Conservation (phyloP, 1,140 invertebrate species). For the Lordiphosa clarofinis region DNA sequence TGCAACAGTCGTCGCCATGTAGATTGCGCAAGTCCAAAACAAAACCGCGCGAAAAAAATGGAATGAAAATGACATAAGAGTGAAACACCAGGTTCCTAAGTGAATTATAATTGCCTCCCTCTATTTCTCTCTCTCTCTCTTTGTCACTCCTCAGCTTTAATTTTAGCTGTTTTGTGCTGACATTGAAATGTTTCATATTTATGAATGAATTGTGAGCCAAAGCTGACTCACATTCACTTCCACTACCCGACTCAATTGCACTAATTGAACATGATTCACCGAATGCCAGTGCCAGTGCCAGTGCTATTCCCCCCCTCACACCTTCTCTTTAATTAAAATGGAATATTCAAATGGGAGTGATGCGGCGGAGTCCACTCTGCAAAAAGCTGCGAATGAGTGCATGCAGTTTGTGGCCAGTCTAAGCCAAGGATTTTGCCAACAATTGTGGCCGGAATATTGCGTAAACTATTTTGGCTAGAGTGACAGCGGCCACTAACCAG, state of each 20-base stretch:
- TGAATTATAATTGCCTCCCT: slow-evolving; percentile 39
- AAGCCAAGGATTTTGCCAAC: slow-evolving; percentile 33
- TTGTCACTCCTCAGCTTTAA: neutral
- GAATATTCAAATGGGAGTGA: slow-evolving; percentile 1
- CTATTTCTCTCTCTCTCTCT: too few relatives aligned
- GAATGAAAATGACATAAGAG: slow-evolving; percentile 30
- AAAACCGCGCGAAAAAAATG: neutral
- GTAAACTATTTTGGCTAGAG: neutral
- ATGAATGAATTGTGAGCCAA: slow-evolving; percentile 51
- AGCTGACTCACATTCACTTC: too few relatives aligned
- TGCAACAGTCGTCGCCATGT: neutral
- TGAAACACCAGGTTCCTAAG: slow-evolving; percentile 11
- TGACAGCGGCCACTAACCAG: too few relatives aligned
- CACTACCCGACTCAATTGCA: slow-evolving; percentile 35
- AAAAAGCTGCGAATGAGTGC: slow-evolving; percentile 8
- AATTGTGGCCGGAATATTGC: slow-evolving; percentile 23
- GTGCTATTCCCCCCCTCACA: neutral
- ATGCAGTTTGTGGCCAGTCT: slow-evolving; percentile 20
- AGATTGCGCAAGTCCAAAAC: neutral
- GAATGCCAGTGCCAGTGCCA: neutral
- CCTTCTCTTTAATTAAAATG: slow-evolving; percentile 26
- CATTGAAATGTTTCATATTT: slow-evolving; percentile 52
- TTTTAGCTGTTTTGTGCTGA: slow-evolving; percentile 31
- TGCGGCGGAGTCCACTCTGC: neutral
- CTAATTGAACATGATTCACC: slow-evolving; percentile 72